Conservation (phyloP, 2,888 invertebrate species). For the Acleris literana region DNA sequence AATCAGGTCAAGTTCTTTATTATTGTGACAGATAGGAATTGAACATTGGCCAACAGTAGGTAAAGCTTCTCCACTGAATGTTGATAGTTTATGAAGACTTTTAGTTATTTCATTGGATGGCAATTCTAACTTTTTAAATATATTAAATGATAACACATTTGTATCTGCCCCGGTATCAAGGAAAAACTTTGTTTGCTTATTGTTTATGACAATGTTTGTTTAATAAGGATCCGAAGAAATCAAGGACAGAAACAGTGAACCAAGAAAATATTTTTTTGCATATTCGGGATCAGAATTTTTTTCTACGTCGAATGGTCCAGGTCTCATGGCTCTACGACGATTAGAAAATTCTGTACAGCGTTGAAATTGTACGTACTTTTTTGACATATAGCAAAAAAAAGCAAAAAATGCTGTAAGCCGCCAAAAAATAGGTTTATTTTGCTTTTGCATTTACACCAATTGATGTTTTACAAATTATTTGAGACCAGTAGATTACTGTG, state of each 20-base stretch:
- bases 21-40: background rate
- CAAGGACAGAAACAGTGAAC: background rate
- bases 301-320: too few species aligned
- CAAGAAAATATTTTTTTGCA: background rate
- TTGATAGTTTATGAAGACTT: constrained; percentile 3
- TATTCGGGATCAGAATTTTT: too few species aligned
- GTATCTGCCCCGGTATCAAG: constrained; percentile 14
- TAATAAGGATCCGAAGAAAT: background rate
- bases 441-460: too few species aligned
- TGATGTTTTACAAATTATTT: too few species aligned
- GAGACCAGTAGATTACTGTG: too few species aligned
- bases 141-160: constrained; percentile 5
- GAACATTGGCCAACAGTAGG: constrained; percentile 11
- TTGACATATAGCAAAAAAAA: too few species aligned
- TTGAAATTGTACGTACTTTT: too few species aligned
- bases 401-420: too few species aligned
- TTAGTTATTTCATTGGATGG: background rate
- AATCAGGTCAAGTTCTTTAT: background rate
- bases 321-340: too few species aligned
- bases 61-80: constrained; percentile 9
- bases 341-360: too few species aligned
- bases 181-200: background rate
- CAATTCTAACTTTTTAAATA: background rate
- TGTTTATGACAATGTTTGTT: background rate
- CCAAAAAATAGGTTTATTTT: too few species aligned